phyloP scores from a whole-genome alignment of 2,888 invertebrate genomes.

The Drosophila buzzatii region DNA sequence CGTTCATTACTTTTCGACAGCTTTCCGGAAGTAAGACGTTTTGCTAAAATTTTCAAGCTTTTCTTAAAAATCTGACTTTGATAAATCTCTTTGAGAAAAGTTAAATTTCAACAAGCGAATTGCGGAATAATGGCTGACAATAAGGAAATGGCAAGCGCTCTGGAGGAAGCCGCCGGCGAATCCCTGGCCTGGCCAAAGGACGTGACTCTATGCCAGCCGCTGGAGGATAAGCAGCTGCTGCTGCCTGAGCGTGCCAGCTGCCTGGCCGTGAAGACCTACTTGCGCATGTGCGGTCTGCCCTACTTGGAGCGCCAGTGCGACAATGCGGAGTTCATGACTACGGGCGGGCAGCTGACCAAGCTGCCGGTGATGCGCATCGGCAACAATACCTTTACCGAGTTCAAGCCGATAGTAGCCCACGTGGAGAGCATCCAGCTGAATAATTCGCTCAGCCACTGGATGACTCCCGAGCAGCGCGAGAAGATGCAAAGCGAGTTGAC shows the following conservation, averaged over 20 bases:
- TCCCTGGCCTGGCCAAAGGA: conserved; percentile 90
- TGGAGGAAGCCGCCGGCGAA: too few species aligned
- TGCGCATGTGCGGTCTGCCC: conserved; percentile 94
- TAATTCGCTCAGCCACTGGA: conserved; percentile 87
- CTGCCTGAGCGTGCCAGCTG: conserved; percentile 97
- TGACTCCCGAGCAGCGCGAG: conserved; percentile 90
- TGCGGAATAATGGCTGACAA: too few species aligned
- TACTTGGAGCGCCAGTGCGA: conserved; percentile 91
- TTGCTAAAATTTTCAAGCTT: too few species aligned
- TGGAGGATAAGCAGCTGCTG: conserved; percentile 95
- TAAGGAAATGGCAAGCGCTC: too few species aligned
- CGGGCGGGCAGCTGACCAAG: conserved; percentile 89
- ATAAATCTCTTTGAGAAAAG: too few species aligned
- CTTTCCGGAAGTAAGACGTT: too few species aligned
- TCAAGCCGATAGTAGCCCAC: conserved; percentile 95
- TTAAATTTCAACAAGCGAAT: too few species aligned
- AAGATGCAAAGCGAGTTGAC: conserved; percentile 96
- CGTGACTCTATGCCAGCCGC: conserved; percentile 93
- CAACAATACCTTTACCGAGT: conserved; percentile 91
- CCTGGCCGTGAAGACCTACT: conserved; percentile 94
- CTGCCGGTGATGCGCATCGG: conserved; percentile 96
- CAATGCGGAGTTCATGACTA: conserved; percentile 98
- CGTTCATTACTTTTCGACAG: too few species aligned
- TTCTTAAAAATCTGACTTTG: too few species aligned
- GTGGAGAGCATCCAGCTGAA: conserved; percentile 91